phyloP scores from a whole-genome alignment of 2,888 invertebrate genomes.

The Stenoptilia bipunctidactyla region DNA sequence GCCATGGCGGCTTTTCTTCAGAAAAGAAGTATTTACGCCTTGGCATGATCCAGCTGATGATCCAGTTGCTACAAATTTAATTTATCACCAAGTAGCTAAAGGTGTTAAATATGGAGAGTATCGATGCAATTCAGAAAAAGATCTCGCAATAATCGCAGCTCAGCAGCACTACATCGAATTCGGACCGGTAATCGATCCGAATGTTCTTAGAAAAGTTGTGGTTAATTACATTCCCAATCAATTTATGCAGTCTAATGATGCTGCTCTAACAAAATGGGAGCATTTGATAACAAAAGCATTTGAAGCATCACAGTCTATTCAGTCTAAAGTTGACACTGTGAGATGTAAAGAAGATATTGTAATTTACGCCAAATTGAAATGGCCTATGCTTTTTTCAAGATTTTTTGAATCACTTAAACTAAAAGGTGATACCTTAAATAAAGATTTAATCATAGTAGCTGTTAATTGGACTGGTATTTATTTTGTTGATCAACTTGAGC shows the following conservation, averaged over 20 bases:
- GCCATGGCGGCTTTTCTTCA: slow-evolving; percentile 89
- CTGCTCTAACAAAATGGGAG: slow-evolving; percentile 78
- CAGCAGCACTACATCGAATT: slow-evolving; percentile 92
- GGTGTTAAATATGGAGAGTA: slow-evolving; percentile 95
- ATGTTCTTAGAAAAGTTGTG: slow-evolving; percentile 78
- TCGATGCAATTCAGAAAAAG: slow-evolving; percentile 84
- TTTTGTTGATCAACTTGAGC: slow-evolving; percentile 92
- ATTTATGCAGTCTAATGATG: slow-evolving; percentile 74
- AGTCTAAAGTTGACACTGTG: slow-evolving; percentile 73
- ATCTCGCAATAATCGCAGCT: slow-evolving; percentile 89
- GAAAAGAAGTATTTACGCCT: slow-evolving; percentile 91
- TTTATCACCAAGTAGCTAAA: slow-evolving; percentile 88
- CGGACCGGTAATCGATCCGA: slow-evolving; percentile 75
- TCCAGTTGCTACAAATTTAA: slow-evolving; percentile 85
- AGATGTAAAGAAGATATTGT: slow-evolving; percentile 92
- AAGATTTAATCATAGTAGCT: slow-evolving; percentile 88
- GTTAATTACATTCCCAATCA: slow-evolving; percentile 87
- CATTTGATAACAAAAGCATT: slow-evolving; percentile 79
- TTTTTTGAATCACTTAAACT: slow-evolving; percentile 92
- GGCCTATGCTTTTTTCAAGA: slow-evolving; percentile 94
- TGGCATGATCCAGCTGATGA: slow-evolving; percentile 93
- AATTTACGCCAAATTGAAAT: slow-evolving; percentile 89
- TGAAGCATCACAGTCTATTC: slow-evolving; percentile 78
- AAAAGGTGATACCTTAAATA: slow-evolving; percentile 76
- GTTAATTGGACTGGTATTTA: slow-evolving; percentile 95